These are phyloP conservation scores for Bilobella aurantiaca DNA, from an alignment of 1,140 invertebrate species.

Conservation along the genomic window DNA sequence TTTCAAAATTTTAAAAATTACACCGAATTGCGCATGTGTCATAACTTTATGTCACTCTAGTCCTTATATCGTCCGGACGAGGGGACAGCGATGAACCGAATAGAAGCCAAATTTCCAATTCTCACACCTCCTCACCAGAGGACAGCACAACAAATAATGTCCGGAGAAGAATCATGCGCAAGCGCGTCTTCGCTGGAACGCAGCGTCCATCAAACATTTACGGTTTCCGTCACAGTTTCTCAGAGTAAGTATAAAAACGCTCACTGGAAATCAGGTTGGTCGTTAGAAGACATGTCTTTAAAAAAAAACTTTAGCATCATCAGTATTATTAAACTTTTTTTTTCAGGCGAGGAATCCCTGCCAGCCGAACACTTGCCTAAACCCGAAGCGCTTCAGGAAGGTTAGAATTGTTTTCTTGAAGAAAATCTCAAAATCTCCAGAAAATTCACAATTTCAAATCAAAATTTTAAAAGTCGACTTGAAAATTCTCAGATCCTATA, in stretches of 20 bases:
- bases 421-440: too few relatives aligned
- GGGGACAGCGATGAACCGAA: background rate
- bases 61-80: too few relatives aligned
- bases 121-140: background rate
- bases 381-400: background rate
- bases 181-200: background rate
- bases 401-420: too few relatives aligned
- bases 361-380: background rate
- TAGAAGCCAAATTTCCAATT: background rate
- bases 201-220: background rate
- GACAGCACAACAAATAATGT: background rate
- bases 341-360: background rate
- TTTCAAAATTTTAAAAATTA: background rate
- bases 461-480: background rate
- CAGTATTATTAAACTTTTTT: background rate
- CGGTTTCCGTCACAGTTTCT: conserved; percentile 10
- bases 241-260: background rate
- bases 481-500: background rate
- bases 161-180: conserved; percentile 7
- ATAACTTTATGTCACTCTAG: background rate
- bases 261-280: too few relatives aligned
- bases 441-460: too few relatives aligned
- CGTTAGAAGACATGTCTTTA: too few relatives aligned
- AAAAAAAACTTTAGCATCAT: too few relatives aligned
- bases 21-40: background rate